Evolutionary conservation across 2,113 vertebrate species (phyloP), one percentile per base, ranked within the genome.

Genomic region (Arothron firmamentum): DNA sequence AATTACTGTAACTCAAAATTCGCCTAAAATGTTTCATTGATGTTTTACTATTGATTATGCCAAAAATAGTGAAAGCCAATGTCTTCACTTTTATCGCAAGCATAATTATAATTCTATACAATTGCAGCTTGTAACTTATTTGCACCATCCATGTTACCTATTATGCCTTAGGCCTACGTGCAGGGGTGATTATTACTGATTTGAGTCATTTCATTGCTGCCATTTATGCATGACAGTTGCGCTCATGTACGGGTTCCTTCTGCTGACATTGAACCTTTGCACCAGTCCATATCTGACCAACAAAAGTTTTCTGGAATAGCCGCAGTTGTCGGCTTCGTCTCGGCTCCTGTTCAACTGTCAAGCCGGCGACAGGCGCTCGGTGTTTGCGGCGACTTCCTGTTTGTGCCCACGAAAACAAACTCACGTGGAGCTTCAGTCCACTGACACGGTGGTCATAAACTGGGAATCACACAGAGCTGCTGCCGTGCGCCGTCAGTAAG

Each of bases 341-440:
- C 9, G 4, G 31, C n/a, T n/a, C n/a, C 34, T 12, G 34, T 45
- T 55, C 48, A 48, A 46, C 46, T 51, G 47, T 0, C 1, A 10
- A n/a, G 49, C 23, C 38, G 43, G 58, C 12, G 17, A 52, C 17
- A 47, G 18, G 42, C 52, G 21, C 42, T 48, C 52, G 54, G 23
- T 73, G 78, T 69, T 71, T 43, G 20, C 13, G 54, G 46, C 51
- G 58, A 85, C 87, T 89, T 90, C 89, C 88, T 86, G 84, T 42
- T 77, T 67, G 67, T 61, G 61, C 52, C 42, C 53, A 85, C 81
- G 83, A 89, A 91, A 91, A 90, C 90, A 91, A 89, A 85, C 87
- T 90, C 90, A 89, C 86, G 87, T 91, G 89, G 79, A 80, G 77
- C 72, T 25, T 34, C 41, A 79, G 71, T 64, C 31, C 52, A 38